A percentile compares a stretch with the other conserved stretches of the same genome.
phyloP scores from a whole-genome alignment of 2,797 vertebrate species.

The Sebastiscus albofasciatus region DNA sequence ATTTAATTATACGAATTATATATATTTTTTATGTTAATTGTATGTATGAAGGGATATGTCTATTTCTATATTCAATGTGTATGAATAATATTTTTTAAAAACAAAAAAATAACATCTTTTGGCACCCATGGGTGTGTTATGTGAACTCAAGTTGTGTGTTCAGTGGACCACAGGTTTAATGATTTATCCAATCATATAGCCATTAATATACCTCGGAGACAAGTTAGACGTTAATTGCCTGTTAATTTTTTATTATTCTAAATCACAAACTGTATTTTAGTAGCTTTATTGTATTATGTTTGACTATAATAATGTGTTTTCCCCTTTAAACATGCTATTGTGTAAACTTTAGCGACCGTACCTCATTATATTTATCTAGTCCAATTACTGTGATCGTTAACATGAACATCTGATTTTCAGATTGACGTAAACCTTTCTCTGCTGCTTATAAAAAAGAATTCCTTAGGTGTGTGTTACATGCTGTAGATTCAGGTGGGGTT shows the following conservation, averaged over 20 bases:
- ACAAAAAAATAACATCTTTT: neutral
- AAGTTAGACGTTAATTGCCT: neutral
- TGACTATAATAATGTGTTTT: neutral
- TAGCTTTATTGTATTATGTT: neutral
- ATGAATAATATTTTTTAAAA: constrained; percentile 45
- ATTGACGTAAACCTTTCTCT: constrained; percentile 9
- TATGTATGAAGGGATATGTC: constrained; percentile 16
- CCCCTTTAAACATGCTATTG: neutral
- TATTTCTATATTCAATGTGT: constrained; percentile 16
- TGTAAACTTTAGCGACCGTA: constrained; percentile 5
- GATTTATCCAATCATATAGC: constrained; percentile 45
- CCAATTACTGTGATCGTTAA: neutral
- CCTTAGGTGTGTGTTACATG: constrained; percentile 6
- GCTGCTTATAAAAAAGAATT: constrained; percentile 10
- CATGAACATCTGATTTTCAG: neutral
- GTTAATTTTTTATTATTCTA: neutral
- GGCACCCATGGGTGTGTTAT: neutral
- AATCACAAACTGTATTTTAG: neutral
- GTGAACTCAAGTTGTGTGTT: constrained; percentile 13
- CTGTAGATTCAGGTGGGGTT: constrained; percentile 42
- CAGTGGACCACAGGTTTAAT: constrained; percentile 10
- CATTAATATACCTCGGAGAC: constrained; percentile 40
- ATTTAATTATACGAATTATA: constrained; percentile 11
- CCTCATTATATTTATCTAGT: constrained; percentile 8
- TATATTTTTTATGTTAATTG: constrained; percentile 39